phyloP scores from a whole-genome alignment of 2,113 vertebrate species.

The Marmota monax region DNA sequence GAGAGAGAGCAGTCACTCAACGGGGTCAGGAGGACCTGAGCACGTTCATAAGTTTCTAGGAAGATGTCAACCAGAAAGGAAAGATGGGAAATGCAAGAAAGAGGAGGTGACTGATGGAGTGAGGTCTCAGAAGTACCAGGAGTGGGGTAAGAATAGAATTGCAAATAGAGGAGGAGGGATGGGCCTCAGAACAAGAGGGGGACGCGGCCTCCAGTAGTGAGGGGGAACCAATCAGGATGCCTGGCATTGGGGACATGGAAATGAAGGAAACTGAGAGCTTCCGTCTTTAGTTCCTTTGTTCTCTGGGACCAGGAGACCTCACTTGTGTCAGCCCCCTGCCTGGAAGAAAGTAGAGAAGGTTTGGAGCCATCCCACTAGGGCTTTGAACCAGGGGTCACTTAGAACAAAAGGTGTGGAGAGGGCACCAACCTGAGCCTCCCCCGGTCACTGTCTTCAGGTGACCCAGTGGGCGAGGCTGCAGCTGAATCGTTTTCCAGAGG shows the following conservation, averaged over 20 bases:
- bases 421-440: background rate
- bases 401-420: background rate
- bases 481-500: background rate
- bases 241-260: background rate
- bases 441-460: background rate
- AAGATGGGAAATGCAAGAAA: constrained; percentile 69
- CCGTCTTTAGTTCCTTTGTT: background rate
- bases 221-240: background rate
- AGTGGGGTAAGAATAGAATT: constrained; percentile 47
- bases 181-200: constrained; percentile 3
- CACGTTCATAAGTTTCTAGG: constrained; percentile 68
- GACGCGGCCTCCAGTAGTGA: background rate
- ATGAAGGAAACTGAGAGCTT: background rate
- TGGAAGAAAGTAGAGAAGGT: background rate
- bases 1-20: constrained; percentile 80
- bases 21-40: constrained; percentile 79
- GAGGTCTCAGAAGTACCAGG: constrained; percentile 33
- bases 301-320: background rate
- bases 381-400: background rate
- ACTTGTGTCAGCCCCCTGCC: background rate
- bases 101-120: constrained; percentile 35
- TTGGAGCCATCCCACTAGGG: background rate
- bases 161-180: background rate
- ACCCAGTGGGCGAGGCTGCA: background rate
- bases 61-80: constrained; percentile 71